Evolutionary conservation across 2,797 vertebrate species (phyloP).

Genomic region (Cossypha polioptera): DNA sequence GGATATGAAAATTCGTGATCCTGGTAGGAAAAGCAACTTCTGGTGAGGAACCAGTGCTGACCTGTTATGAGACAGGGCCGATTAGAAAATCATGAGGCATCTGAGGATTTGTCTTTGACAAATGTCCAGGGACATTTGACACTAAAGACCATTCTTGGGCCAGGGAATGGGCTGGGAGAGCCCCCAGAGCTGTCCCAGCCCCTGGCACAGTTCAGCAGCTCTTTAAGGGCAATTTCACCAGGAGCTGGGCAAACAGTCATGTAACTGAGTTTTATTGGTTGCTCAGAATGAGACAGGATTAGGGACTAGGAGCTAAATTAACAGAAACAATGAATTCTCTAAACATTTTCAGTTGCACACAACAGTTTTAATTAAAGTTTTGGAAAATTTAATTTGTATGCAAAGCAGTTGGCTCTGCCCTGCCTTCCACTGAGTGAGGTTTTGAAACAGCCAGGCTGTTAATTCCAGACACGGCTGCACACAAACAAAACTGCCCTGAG

Average conservation of each 20-base stretch:
- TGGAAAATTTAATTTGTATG: constrained; percentile 57
- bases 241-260: background rate
- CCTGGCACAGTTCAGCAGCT: background rate
- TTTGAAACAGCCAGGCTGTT: background rate
- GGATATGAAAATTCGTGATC: background rate
- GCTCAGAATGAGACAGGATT: background rate
- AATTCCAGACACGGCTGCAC: background rate
- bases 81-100: background rate
- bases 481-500: background rate
- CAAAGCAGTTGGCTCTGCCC: constrained; percentile 43
- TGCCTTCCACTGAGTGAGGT: background rate
- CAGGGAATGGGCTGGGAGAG: accelerated
- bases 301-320: background rate
- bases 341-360: constrained; percentile 17
- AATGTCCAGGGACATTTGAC: background rate
- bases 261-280: background rate
- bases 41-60: background rate
- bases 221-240: background rate
- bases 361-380: constrained; percentile 45
- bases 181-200: background rate
- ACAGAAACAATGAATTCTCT: background rate
- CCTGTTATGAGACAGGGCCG: background rate
- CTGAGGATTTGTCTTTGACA: background rate
- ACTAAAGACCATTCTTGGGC: background rate
- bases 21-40: background rate